phyloP scores from a whole-genome alignment of 2,113 vertebrate species.

The Cryptotis parvus region DNA sequence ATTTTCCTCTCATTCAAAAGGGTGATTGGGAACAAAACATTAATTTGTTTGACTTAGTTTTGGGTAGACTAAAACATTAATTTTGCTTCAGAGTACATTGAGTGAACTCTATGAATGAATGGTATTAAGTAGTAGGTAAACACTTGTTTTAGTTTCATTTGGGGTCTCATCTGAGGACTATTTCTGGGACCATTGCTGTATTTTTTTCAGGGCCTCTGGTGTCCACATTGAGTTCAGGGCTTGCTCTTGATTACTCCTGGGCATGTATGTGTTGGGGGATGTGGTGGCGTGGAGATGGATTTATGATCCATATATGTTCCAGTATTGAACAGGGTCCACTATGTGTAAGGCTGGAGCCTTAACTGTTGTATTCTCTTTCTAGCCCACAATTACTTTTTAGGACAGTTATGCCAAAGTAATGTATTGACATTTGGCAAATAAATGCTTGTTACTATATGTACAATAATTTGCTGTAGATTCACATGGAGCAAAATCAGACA shows the following conservation, averaged over 20 bases:
- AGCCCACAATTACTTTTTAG: slow-evolving; percentile 42
- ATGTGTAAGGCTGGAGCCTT: too few species aligned
- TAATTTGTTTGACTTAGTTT: slow-evolving; percentile 51
- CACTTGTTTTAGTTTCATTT: not conserved
- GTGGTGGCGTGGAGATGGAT: too few species aligned
- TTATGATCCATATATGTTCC: too few species aligned
- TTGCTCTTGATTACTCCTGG: too few species aligned
- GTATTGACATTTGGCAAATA: slow-evolving; percentile 33
- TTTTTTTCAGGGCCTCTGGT: too few species aligned
- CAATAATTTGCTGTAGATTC: slow-evolving; percentile 15
- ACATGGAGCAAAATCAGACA: not conserved
- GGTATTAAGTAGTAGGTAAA: not conserved
- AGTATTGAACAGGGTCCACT: too few species aligned
- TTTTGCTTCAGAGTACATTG: slow-evolving; percentile 17
- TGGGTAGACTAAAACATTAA: slow-evolving; percentile 40
- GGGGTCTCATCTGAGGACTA: too few species aligned
- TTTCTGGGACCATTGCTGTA: too few species aligned
- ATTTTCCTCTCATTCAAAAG: slow-evolving; percentile 55
- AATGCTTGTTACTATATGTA: slow-evolving; percentile 3
- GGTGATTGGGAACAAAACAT: slow-evolving; percentile 28
- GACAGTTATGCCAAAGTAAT: slow-evolving; percentile 40
- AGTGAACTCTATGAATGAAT: slow-evolving; percentile 25
- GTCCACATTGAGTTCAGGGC: too few species aligned
- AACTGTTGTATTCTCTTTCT: too few species aligned
- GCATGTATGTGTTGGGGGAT: too few species aligned